Conservation (phyloP, 2,113 vertebrate genomes). For the Pterocles gutturalis region DNA sequence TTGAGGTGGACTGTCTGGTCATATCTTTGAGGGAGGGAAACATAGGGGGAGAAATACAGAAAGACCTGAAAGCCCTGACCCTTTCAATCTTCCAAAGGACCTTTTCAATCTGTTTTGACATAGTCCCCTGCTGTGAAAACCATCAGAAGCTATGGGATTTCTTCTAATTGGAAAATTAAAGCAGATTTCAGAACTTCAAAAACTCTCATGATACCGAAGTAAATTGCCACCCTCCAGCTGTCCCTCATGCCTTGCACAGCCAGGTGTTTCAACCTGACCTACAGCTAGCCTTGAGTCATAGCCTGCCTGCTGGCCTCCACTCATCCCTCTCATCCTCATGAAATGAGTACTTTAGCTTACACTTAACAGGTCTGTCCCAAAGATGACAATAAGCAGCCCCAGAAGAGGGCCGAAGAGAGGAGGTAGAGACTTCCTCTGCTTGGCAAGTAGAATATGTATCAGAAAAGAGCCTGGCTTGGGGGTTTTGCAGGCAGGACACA, state of each 20-base stretch:
- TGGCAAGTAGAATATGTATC: not conserved
- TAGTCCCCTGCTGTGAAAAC: not conserved
- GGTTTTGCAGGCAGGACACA: not conserved
- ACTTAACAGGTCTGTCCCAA: not conserved
- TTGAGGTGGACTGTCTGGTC: not conserved
- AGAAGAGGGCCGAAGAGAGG: not conserved
- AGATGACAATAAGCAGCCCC: not conserved
- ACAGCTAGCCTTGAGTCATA: not conserved
- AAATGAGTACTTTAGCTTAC: not conserved
- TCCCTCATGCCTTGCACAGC: not conserved
- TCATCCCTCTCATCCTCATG: not conserved
- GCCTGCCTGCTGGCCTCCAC: not conserved
- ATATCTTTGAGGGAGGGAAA: not conserved
- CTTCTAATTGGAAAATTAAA: conserved; percentile 3
- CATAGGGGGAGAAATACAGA: not conserved
- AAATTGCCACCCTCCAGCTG: not conserved
- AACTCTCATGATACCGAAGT: not conserved
- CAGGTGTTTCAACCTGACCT: not conserved
- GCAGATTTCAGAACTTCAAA: conserved; percentile 9
- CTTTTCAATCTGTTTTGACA: conserved; percentile 6
- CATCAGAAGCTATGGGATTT: not conserved
- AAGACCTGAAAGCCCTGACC: not conserved
- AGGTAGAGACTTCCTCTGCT: not conserved
- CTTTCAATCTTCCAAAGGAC: conserved; percentile 10
- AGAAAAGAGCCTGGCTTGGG: not conserved